These are phyloP conservation scores for Conomelus anceps DNA, from an alignment of 2,888 invertebrate genomes.

Conservation along the genomic window DNA sequence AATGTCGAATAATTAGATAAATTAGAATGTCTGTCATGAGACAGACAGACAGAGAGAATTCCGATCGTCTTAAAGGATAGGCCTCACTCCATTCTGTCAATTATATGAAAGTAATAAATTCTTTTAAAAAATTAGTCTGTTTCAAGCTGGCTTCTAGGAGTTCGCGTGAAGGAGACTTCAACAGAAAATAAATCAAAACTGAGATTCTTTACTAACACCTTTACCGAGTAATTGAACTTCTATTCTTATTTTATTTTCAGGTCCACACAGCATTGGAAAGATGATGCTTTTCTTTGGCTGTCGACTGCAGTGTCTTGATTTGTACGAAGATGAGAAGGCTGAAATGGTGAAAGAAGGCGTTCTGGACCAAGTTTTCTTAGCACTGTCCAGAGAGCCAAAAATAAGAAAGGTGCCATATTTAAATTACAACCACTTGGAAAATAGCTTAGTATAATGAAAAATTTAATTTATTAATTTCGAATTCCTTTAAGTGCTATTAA, in stretches of 20 bases:
- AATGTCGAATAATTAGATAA: no score
- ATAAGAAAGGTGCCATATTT: constrained; percentile 70
- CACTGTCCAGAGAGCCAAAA: constrained; percentile 70
- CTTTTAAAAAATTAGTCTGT: no score
- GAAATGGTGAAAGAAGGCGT: constrained; percentile 63
- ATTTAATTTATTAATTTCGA: background rate
- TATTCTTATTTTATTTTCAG: constrained; percentile 15
- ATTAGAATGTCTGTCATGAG: no score
- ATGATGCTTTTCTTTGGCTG: constrained; percentile 89
- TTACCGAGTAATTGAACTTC: no score
- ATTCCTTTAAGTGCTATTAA: background rate
- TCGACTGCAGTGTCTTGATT: constrained; percentile 67
- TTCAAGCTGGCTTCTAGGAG: no score
- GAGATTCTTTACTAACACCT: no score
- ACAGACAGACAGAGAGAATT: no score
- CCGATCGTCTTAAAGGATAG: no score
- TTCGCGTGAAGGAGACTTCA: no score
- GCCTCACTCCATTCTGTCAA: no score
- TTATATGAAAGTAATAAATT: no score
- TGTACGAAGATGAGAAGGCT: constrained; percentile 75
- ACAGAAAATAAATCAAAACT: no score
- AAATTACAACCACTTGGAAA: background rate
- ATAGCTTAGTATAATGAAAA: background rate
- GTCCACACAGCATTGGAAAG: constrained; percentile 43
- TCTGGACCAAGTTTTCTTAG: constrained; percentile 70